phyloP scores from a whole-genome alignment of 2,888 invertebrate species.

The Folsomia candida region DNA sequence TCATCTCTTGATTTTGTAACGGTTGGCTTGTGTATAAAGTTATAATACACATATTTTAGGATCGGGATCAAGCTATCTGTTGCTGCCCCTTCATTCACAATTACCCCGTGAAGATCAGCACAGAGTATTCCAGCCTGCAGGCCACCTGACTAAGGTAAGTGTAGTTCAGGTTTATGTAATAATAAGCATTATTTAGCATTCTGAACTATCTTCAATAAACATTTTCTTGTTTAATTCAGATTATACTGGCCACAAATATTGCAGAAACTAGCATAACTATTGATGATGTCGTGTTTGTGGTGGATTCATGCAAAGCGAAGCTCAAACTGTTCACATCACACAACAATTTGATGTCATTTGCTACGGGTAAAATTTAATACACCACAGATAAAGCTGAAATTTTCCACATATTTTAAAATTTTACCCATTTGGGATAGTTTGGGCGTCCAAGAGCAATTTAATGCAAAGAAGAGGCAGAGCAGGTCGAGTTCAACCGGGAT shows the following conservation, averaged over 20 bases:
- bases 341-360: slow-evolving; percentile 98
- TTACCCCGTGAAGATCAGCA: slow-evolving; percentile 93
- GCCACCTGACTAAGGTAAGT: slow-evolving; percentile 77
- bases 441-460: slow-evolving; percentile 91
- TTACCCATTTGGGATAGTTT: slow-evolving; percentile 55
- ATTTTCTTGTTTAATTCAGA: slow-evolving; percentile 60
- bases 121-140: slow-evolving; percentile 82
- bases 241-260: slow-evolving; percentile 95
- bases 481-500: slow-evolving; percentile 89
- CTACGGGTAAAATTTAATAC: no score
- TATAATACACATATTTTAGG: no score
- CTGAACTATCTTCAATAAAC: background rate
- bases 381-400: slow-evolving; percentile 60
- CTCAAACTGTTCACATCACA: slow-evolving; percentile 97
- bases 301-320: slow-evolving; percentile 95
- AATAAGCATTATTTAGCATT: no score
- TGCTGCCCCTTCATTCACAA: slow-evolving; percentile 96
- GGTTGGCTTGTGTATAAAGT: no score
- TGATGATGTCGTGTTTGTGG: slow-evolving; percentile 95
- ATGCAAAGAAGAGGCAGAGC: slow-evolving; percentile 94
- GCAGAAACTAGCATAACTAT: slow-evolving; percentile 98
- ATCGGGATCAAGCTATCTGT: slow-evolving; percentile 59
- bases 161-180: background rate
- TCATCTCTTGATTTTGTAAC: no score
- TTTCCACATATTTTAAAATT: background rate